A percentile compares a stretch with the other conserved stretches of the same genome.
Evolutionary conservation across 2,888 invertebrate genomes (phyloP).

Genomic region (Eupithecia tripunctaria): DNA sequence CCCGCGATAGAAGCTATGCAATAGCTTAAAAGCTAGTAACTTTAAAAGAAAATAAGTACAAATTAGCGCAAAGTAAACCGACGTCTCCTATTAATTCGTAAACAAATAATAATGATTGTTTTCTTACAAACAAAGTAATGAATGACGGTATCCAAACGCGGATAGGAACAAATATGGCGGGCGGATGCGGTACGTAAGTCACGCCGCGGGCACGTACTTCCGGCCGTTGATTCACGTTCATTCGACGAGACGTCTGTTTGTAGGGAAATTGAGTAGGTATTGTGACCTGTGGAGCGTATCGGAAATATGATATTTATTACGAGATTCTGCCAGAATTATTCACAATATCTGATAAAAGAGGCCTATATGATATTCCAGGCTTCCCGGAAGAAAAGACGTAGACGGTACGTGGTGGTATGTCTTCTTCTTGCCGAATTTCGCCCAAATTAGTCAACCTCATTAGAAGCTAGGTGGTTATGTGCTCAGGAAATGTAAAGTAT

Average conservation of each 20-base stretch:
- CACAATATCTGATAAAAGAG: background rate
- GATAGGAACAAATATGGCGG: constrained; percentile 78
- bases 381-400: background rate
- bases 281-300: constrained; percentile 29
- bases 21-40: background rate
- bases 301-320: constrained; percentile 12
- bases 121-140: constrained; percentile 38
- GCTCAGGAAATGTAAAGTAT: too few relatives aligned
- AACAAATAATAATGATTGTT: background rate
- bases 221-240: constrained; percentile 58
- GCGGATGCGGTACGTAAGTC: constrained; percentile 80
- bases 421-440: background rate
- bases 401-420: background rate
- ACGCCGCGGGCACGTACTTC: constrained; percentile 75
- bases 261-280: constrained; percentile 40
- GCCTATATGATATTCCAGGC: background rate
- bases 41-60: background rate
- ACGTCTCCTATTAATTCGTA: background rate
- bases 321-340: background rate
- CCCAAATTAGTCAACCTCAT: background rate
- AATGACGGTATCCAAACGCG: constrained; percentile 60
- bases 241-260: constrained; percentile 48
- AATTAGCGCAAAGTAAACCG: background rate
- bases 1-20: too few relatives aligned
- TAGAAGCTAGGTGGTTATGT: background rate